phyloP scores from a whole-genome alignment of 2,113 vertebrate genomes.

The Acinonyx jubatus region DNA sequence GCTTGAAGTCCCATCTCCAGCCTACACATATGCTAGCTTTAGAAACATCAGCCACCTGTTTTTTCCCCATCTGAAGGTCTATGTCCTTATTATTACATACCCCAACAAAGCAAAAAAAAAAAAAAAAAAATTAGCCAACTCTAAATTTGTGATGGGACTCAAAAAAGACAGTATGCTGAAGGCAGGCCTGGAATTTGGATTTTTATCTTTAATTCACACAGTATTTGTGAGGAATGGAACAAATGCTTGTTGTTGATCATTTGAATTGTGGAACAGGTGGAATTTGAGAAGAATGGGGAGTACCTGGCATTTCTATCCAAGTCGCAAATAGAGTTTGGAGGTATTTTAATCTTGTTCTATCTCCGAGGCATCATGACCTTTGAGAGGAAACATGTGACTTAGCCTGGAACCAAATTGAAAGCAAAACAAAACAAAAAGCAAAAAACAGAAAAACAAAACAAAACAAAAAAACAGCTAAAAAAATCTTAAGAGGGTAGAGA shows the following conservation, averaged over 20 bases:
- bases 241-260: neutral
- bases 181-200: neutral
- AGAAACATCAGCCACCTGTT: conserved; percentile 59
- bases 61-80: conserved; percentile 36
- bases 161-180: neutral
- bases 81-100: conserved; percentile 38
- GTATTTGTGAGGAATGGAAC: neutral
- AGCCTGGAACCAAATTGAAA: neutral
- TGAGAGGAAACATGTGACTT: conserved; percentile 25
- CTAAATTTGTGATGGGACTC: conserved; percentile 20
- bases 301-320: conserved; percentile 2
- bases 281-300: neutral
- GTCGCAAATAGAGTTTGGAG: neutral
- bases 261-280: neutral
- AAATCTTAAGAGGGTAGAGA: neutral
- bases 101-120: conserved; percentile 24
- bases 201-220: conserved; percentile 24
- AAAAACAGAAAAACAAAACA: neutral
- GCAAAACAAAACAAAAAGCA: neutral
- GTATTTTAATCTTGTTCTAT: conserved; percentile 37
- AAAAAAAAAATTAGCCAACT: conserved; percentile 43
- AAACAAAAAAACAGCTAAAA: neutral
- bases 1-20: conserved; percentile 56
- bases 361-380: neutral
- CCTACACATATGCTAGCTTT: conserved; percentile 57